Base-by-base conservation (phyloP, 2,888 invertebrate genomes). In the Loripinus fragilis region DNA sequence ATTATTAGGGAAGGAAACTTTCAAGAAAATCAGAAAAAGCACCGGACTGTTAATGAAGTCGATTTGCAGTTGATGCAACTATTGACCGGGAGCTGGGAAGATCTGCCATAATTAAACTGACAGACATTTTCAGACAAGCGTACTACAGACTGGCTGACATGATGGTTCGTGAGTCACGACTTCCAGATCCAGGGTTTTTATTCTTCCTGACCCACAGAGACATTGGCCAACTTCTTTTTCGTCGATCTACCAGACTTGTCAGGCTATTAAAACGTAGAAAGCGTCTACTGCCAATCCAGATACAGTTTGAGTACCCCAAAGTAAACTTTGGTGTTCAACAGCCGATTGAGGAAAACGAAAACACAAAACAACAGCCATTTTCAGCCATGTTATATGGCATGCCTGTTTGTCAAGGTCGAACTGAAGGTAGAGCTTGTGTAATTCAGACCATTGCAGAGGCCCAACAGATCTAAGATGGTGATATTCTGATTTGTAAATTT, bases 401-500 rank as follows among this genome's bases (percentile, higher is more conserved):
- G 2, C 95, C 96, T 0, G 97, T 96, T 3, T 96, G 95, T 87
- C 95, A 95, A 8, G 97, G 97, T 0, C 94, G 95, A 42, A 95
- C 96, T 2, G 93, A 95, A 15, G 96, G 95, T 0, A 94, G 95
- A 69, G 97, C 96, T 0, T 95, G 96, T 88, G 96, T 97, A 0
- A 95, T 97, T 17, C 95, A 94, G 20, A 95, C 95, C 71, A 93
- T 97, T 35, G 8, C 23, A 25, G 55, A 55, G 10, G 55, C 55
- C 5, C 94, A 95, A 12, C 90, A 94, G 76, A 93, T 93, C n/a
- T 86, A 92, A 86, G 92, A 94, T 83, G 96, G 96, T 0, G 97
- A 97, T 89, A 95, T 97, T 80, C 94, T 97, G 80, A 95, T 97
- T 83, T 96, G 97, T 0, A 95, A 95, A 87, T 95, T 95, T 96